phyloP scores from a whole-genome alignment of 2,797 vertebrate genomes.

The Thripadectes ignobilis region DNA sequence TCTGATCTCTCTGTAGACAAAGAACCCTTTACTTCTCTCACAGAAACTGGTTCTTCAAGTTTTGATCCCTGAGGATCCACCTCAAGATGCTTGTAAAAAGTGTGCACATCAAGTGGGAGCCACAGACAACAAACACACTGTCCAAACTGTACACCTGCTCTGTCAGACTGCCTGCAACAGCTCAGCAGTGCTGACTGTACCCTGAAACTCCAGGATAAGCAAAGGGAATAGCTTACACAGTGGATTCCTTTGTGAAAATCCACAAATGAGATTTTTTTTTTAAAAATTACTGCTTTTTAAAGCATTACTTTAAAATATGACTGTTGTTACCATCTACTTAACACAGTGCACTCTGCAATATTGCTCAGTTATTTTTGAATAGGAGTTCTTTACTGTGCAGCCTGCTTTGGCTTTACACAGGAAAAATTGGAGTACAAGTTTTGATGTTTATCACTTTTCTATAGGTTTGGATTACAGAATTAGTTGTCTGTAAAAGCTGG shows the following conservation, averaged over 20 bases:
- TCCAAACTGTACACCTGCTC: neutral
- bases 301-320: neutral
- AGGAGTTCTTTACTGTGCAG: neutral
- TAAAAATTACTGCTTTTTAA: neutral
- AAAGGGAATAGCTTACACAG: neutral
- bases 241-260: neutral
- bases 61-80: neutral
- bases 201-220: neutral
- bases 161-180: neutral
- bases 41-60: neutral
- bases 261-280: neutral
- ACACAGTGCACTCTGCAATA: neutral
- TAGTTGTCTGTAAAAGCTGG: neutral
- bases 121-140: neutral
- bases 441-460: neutral
- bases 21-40: neutral
- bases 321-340: neutral
- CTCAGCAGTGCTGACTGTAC: neutral
- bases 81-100: neutral
- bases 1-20: neutral
- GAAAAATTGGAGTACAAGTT: neutral
- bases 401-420: neutral
- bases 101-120: rapidly evolving
- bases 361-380: neutral
- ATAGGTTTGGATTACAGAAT: neutral